Evolutionary conservation across 1,140 invertebrate genomes (phyloP), one percentile per base, ranked within the genome.

Genomic region (Sminthurinus signatus): DNA sequence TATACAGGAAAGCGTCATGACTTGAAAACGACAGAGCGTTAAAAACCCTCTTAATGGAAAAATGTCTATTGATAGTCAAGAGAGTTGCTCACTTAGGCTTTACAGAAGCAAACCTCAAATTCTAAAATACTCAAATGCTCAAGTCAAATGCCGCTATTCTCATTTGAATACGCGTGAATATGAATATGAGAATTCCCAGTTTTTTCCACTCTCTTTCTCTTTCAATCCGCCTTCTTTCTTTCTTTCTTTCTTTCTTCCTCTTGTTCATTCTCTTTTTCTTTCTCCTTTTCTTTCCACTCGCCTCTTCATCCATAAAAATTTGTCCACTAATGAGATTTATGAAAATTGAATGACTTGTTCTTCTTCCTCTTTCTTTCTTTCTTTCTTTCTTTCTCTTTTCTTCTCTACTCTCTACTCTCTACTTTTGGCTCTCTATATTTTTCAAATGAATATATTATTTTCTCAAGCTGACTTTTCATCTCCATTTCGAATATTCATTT

Each of bases 31-130:
- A 48, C 4, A 48, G 48, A 60, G n/a, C n/a, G 29, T 36, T 52
- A 70, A 70, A 70, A 68, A 68, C 66, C 69, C 66, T 68, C 61
- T 68, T 71, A 71, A 71, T 68, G 65, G 69, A 68, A 71, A 70
- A 65, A 71, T n/a, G 69, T 71, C 69, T 65, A 71, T 65, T 65
- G 69, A 68, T 65, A 70, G 69, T 55, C 31, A 8, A 39, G 42
- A 48, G 44, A 62, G 29, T 27, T 64, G 19, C 52, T 57, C 44
- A 59, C 60, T 66, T 58, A 56, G 36, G 36, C 52, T 44, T 60
- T 60, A 61, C 42, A 29, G 31, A 36, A 62, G 61, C 23, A 52
- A 66, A 66, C 25, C 65, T 62, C 55, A 63, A 67, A 67, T 62
- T n/a, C n/a, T n/a, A n/a, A n/a, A n/a, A n/a, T n/a, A n/a, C n/a